Conservation (phyloP, 2,113 vertebrate genomes). For the Pollimyrus isidori region DNA sequence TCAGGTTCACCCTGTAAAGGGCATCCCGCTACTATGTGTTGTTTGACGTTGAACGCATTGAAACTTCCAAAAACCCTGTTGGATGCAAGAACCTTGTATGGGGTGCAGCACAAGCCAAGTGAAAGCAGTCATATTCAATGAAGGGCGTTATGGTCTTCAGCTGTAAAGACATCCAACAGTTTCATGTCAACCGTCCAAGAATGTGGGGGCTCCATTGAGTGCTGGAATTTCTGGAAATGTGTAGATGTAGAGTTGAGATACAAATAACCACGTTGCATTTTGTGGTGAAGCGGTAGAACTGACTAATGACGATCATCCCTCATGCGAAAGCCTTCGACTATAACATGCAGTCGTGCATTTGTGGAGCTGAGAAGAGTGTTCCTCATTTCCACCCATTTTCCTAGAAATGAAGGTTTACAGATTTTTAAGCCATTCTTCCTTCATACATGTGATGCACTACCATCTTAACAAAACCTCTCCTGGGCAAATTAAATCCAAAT, state of each 20-base stretch:
- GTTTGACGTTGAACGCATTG: constrained; percentile 2
- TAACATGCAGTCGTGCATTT: neutral
- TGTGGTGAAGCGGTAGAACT: constrained; percentile 5
- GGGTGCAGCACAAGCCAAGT: constrained; percentile 30
- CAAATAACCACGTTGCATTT: neutral
- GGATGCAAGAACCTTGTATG: constrained; percentile 33
- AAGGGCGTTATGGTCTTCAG: constrained; percentile 36
- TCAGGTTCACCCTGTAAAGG: neutral
- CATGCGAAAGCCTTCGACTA: neutral
- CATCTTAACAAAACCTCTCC: neutral
- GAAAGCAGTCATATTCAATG: constrained; percentile 41
- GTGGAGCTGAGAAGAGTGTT: neutral
- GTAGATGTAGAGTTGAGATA: constrained; percentile 21
- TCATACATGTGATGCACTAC: neutral
- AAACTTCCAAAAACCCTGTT: constrained; percentile 8
- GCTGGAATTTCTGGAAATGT: constrained; percentile 44
- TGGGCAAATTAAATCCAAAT: neutral
- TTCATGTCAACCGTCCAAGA: constrained; percentile 42
- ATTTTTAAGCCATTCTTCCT: neutral
- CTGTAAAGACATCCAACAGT: constrained; percentile 35
- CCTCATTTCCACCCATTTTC: neutral
- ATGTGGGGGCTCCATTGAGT: constrained; percentile 38
- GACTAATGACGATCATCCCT: neutral
- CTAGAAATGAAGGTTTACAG: neutral
- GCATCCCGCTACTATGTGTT: neutral